Base-by-base conservation (phyloP, 2,888 invertebrate species). In the Latheticus oryzae region DNA sequence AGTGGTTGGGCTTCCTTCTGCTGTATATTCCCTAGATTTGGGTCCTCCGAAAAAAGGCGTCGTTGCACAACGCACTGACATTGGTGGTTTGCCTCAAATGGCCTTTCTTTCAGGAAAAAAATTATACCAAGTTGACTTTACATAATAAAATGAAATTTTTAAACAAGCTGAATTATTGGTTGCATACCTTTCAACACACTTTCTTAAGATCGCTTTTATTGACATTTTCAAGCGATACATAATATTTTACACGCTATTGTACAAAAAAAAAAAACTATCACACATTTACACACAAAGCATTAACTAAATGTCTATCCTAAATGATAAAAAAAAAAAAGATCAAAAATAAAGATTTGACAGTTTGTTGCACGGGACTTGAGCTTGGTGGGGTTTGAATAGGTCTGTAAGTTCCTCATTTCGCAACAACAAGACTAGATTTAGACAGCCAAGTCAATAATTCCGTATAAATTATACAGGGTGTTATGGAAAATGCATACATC, bases 201-300 rank as follows among this genome's bases (percentile, higher is more conserved):
- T n/a, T n/a, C n/a, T n/a, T n/a, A n/a, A n/a, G n/a, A 54, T 52
- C 60, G 38, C 70, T 69, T 66, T 63, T 64, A 58, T 67, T 72
- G 67, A 64, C 64, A 64, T 64, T 54, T 65, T 58, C 67, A 69
- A 73, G 80, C 81, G 78, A 80, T 81, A 81, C 80, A 81, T 71
- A 61, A 66, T 63, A 77, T 74, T 72, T 73, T 83, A 83, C 81
- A 83, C 79, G 78, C 82, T 84, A 84, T 83, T 78, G 81, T 84
- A 84, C 83, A 84, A 84, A 84, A 83, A 81, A 81, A 66, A 82
- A 83, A 83, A 83, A 80, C 75, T 78, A 78, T 78, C 76, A 78
- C 77, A 78, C 76, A 76, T 74, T 75, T 76, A 77, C 77, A 78
- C 77, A 78, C 77, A 75, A 73, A 77, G 75, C 72, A 74, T 70